These are phyloP conservation scores for Alectoris magna DNA, from an alignment of 2,797 vertebrate species.

Conservation along the genomic window DNA sequence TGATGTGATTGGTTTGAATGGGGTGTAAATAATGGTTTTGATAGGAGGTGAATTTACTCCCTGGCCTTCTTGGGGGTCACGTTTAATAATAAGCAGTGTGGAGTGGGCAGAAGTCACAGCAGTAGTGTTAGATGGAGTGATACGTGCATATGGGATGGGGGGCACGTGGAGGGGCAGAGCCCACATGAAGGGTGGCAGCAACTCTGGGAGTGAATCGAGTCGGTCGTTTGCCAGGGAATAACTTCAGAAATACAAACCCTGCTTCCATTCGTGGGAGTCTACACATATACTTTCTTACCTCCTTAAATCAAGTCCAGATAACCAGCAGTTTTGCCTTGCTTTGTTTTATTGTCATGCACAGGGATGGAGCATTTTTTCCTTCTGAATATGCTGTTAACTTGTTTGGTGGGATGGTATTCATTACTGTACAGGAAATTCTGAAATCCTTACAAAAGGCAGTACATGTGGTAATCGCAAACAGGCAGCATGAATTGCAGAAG, in stretches of 20 bases:
- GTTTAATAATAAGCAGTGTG: background rate
- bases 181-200: background rate
- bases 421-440: background rate
- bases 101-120: background rate
- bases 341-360: background rate
- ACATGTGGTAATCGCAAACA: background rate
- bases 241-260: background rate
- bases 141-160: background rate
- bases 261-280: background rate
- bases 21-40: background rate
- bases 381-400: background rate
- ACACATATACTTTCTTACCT: background rate
- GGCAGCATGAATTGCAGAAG: background rate
- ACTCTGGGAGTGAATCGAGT: background rate
- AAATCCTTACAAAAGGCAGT: background rate
- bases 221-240: background rate
- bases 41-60: background rate
- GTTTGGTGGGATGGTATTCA: background rate
- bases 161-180: fast-evolving
- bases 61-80: background rate
- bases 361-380: background rate
- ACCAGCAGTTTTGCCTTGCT: background rate
- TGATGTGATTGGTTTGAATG: background rate
- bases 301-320: background rate
- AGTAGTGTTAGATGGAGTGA: background rate